Conservation (phyloP, 2,113 vertebrate genomes). For the Alaudala cheleensis region DNA sequence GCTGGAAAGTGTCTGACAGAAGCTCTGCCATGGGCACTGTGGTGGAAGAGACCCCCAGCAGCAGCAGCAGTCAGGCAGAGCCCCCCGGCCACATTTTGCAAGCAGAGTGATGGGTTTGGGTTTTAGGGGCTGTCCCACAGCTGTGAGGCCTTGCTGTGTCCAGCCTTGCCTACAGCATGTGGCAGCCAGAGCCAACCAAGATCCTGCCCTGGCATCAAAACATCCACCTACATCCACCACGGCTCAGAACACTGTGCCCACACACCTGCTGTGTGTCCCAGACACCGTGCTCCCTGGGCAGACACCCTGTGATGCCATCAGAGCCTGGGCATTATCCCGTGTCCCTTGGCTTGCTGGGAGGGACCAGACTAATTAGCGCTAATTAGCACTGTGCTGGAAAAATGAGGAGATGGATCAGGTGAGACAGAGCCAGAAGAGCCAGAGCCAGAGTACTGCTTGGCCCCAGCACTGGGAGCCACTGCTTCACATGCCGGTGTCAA, state of each 20-base stretch:
- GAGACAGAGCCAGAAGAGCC: background rate
- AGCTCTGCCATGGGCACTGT: accelerated
- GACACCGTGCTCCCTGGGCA: accelerated
- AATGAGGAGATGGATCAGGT: background rate
- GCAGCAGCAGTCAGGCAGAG: background rate
- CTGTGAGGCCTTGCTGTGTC: accelerated
- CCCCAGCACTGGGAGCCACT: background rate
- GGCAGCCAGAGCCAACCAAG: background rate
- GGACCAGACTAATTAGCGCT: background rate
- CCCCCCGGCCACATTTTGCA: background rate
- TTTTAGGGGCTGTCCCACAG: background rate
- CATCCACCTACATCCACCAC: background rate
- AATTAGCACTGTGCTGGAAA: background rate
- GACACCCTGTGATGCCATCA: accelerated
- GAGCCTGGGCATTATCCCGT: background rate
- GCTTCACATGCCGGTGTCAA: background rate
- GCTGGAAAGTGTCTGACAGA: accelerated
- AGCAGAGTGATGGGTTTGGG: accelerated
- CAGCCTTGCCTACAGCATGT: accelerated
- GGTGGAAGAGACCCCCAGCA: accelerated
- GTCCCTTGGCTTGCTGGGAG: background rate
- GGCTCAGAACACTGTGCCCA: accelerated
- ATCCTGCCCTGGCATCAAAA: background rate
- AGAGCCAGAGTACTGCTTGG: no score
- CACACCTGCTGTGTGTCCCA: accelerated